Evolutionary conservation across 2,888 invertebrate species (phyloP).

Genomic region (Cephus sareptanus): DNA sequence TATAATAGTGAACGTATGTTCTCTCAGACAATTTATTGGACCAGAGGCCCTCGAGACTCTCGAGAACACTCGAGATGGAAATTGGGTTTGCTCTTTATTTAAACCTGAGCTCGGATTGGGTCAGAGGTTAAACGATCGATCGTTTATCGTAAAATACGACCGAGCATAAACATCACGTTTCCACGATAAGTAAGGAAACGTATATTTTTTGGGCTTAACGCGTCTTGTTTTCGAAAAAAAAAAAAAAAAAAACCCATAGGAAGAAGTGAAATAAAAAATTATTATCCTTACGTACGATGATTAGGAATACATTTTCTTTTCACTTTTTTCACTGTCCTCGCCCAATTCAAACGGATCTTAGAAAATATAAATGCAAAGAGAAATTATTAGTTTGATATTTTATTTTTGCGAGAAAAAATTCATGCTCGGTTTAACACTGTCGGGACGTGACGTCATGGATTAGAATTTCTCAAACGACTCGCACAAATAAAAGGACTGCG

Average conservation of each 20-base stretch:
- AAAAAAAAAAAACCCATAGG: too few species aligned
- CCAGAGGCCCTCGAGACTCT: conserved; percentile 17
- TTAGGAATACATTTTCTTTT: too few species aligned
- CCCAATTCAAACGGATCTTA: too few species aligned
- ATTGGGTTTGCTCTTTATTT: conserved; percentile 13
- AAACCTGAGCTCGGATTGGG: conserved; percentile 9
- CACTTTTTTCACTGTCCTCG: too few species aligned
- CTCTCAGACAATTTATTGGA: neutral
- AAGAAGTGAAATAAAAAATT: too few species aligned
- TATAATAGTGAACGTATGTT: neutral
- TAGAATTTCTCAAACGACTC: neutral
- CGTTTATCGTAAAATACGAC: neutral
- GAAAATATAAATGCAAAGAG: too few species aligned
- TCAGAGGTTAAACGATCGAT: conserved; percentile 3
- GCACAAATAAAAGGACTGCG: neutral
- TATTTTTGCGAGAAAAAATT: neutral
- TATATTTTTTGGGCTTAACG: too few species aligned
- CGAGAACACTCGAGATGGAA: conserved; percentile 7
- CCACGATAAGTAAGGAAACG: too few species aligned
- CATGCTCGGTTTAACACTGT: neutral
- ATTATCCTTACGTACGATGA: too few species aligned
- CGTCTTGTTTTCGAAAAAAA: too few species aligned
- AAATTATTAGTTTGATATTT: too few species aligned
- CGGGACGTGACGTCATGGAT: neutral
- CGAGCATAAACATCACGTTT: too few species aligned